phyloP scores from a whole-genome alignment of 2,888 invertebrate species.

The Cerastoderma edule region DNA sequence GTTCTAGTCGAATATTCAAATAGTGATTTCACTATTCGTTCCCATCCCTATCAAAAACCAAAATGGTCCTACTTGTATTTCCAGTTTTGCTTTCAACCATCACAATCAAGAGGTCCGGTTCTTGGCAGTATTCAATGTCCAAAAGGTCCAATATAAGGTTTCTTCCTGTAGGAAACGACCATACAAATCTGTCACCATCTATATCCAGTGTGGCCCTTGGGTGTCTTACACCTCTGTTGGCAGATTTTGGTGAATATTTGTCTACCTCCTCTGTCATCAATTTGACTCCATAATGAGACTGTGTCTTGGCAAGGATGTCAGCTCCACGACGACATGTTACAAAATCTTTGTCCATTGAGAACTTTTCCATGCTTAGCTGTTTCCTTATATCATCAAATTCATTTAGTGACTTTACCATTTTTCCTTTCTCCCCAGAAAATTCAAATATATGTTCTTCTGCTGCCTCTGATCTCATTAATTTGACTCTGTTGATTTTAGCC shows the following conservation, averaged over 20 bases:
- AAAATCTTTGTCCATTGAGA: neutral
- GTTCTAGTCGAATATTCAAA: no score
- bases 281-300: constrained; percentile 1
- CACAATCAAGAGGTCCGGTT: constrained; percentile 1
- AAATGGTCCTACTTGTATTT: neutral
- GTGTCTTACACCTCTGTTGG: neutral
- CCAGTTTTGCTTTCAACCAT: neutral
- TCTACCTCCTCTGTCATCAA: neutral
- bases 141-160: neutral
- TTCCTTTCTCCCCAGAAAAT: neutral
- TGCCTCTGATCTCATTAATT: neutral
- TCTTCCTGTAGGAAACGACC: constrained; percentile 8
- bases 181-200: neutral
- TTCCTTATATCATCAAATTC: constrained; percentile 4
- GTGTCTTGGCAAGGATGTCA: neutral
- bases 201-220: neutral
- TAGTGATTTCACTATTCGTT: no score
- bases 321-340: neutral
- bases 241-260: neutral
- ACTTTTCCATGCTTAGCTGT: neutral
- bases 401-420: neutral
- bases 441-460: neutral
- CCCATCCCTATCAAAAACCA: no score
- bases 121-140: neutral
- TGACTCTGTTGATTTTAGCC: neutral